These are phyloP conservation scores for Pseudomyrmex gracilis DNA, from an alignment of 1,140 invertebrate genomes.

Conservation along the genomic window DNA sequence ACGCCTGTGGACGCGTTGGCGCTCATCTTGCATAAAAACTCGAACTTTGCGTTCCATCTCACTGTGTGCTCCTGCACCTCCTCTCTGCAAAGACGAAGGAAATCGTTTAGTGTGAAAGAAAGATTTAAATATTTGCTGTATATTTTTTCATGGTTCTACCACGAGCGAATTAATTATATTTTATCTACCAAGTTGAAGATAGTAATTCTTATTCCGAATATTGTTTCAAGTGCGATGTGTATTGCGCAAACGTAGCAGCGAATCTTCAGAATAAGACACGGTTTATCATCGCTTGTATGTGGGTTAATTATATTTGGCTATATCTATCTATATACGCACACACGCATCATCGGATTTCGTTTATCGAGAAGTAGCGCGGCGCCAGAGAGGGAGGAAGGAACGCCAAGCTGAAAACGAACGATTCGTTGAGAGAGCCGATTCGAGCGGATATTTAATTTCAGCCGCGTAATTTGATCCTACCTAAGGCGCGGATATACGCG, in stretches of 20 bases:
- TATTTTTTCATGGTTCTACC: too few species aligned
- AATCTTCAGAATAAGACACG: not conserved
- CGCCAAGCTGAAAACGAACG: conserved; percentile 3
- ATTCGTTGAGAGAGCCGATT: conserved; percentile 16
- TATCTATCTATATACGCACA: too few species aligned
- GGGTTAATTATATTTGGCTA: conserved; percentile 36
- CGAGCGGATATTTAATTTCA: conserved; percentile 42
- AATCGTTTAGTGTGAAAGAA: not conserved
- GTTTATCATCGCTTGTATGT: not conserved
- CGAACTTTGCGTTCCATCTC: conserved; percentile 95
- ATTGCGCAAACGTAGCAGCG: not conserved
- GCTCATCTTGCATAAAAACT: conserved; percentile 98
- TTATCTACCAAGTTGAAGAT: too few species aligned
- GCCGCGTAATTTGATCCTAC: conserved; percentile 51
- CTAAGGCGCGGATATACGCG: conserved; percentile 22
- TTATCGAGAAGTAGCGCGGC: not conserved
- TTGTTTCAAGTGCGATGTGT: too few species aligned
- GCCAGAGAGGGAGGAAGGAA: too few species aligned
- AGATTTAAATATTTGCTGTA: too few species aligned
- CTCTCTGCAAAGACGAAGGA: conserved; percentile 88
- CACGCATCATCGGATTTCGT: conserved; percentile 28
- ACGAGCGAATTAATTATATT: too few species aligned
- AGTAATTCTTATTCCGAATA: too few species aligned
- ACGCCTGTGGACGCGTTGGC: conserved; percentile 97
- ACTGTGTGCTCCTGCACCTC: conserved; percentile 97